Evolutionary conservation across 2,113 vertebrate genomes (phyloP), one percentile per base, ranked within the genome.

Genomic region (Psilopsiagon aymara): DNA sequence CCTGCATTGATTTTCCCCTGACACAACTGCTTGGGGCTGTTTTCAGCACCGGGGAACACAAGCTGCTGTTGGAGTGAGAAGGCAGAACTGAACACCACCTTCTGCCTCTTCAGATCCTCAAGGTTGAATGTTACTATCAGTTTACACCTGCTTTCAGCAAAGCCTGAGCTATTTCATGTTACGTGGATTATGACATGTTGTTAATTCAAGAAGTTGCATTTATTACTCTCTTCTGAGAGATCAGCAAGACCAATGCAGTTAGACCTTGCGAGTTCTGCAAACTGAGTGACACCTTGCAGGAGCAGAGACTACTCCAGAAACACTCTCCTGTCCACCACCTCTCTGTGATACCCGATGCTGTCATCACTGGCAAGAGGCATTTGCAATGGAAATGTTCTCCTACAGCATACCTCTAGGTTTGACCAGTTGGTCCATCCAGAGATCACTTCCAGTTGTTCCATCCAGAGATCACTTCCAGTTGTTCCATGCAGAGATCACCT

Each of bases 321-420:
- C 20, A 12, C 37, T 59, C 62, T 63, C 43, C 74, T 87, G 47
- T n/a, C 33, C 41, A 33, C 13, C 27, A 19, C 5, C 16, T 71
- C 37, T 47, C n/a, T 57, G n/a, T 43, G 23, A 25, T 15, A 15
- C 37, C 51, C 55, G 35, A 1, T 0, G 0, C 44, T 27, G 0
- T 24, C 59, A 9, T 19, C 2, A 1, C 2, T 43, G 55, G 28
- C 53, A 69, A 55, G 73, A 57, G 24, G 35, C 31, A 9, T 85
- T 37, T 73, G 33, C 46, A 49, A 17, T 43, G 39, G 31, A 14
- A 77, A 39, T 37, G 35, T 71, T 68, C 31, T 88, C 31, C 76
- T 74, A 1, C n/a, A 53, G 16, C 27, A 1, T 12, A 10, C 20
- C 41, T 82, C 55, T 51, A 49, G 21, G 6, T 29, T 15, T 29